Evolutionary conservation across 2,797 vertebrate species (phyloP).

Genomic region (Sebastiscus albofasciatus): DNA sequence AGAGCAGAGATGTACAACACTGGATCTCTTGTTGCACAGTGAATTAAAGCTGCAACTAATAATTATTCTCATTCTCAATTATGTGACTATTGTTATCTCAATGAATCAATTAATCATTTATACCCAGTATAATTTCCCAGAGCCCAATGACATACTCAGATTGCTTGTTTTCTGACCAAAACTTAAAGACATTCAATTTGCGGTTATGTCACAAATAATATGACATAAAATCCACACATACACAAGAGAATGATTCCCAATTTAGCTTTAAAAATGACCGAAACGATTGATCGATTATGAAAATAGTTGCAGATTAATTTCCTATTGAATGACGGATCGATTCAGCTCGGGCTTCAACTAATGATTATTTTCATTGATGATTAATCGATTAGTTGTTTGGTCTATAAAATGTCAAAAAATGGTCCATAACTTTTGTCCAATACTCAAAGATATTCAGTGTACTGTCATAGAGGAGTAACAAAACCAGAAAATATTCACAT

Average conservation of each 20-base stretch:
- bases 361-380: accelerated
- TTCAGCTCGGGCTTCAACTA: accelerated
- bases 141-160: background rate
- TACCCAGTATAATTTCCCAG: background rate
- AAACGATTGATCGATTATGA: background rate
- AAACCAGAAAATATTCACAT: too few species aligned
- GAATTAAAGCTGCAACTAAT: background rate
- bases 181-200: too few species aligned
- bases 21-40: background rate
- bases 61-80: background rate
- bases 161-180: background rate
- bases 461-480: too few species aligned
- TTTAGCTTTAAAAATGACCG: background rate
- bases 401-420: too few species aligned
- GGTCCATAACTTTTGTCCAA: too few species aligned
- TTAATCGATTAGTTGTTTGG: too few species aligned
- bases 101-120: background rate
- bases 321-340: background rate
- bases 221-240: background rate
- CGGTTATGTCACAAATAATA: background rate
- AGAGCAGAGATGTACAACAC: background rate
- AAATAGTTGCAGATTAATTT: background rate
- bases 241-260: background rate
- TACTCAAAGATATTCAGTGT: too few species aligned
- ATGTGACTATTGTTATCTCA: background rate